Percentiles rank a stretch among this genome's conserved stretches.
phyloP scores from a whole-genome alignment of 2,797 vertebrate species.

The Phalanger gymnotis region DNA sequence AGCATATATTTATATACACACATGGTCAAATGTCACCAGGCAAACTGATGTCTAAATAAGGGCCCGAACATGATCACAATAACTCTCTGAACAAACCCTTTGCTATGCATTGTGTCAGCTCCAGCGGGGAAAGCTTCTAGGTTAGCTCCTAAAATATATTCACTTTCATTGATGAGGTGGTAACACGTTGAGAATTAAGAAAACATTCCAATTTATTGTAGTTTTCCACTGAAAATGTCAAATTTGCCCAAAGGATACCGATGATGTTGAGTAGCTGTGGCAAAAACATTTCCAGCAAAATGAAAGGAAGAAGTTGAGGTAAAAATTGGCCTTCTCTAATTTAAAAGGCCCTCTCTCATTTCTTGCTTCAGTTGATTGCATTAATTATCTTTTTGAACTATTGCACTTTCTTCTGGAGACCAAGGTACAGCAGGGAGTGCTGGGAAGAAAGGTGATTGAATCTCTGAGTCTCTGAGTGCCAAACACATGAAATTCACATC shows the following conservation, averaged over 20 bases:
- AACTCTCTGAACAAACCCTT: background rate
- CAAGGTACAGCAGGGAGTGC: background rate
- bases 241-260: background rate
- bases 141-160: background rate
- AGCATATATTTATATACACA: background rate
- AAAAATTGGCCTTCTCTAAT: background rate
- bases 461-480: background rate
- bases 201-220: background rate
- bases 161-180: background rate
- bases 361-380: background rate
- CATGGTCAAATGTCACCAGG: background rate
- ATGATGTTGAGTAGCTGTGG: background rate
- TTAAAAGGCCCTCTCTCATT: background rate
- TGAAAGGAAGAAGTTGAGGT: background rate
- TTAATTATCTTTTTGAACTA: background rate
- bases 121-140: background rate
- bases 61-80: background rate
- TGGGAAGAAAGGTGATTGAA: background rate
- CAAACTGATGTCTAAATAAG: background rate
- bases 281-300: background rate
- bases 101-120: background rate
- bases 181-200: background rate
- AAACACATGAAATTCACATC: background rate
- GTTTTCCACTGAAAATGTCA: background rate
- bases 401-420: background rate